phyloP scores from a whole-genome alignment of 2,888 invertebrate genomes.

The Drosophila melanosoma region DNA sequence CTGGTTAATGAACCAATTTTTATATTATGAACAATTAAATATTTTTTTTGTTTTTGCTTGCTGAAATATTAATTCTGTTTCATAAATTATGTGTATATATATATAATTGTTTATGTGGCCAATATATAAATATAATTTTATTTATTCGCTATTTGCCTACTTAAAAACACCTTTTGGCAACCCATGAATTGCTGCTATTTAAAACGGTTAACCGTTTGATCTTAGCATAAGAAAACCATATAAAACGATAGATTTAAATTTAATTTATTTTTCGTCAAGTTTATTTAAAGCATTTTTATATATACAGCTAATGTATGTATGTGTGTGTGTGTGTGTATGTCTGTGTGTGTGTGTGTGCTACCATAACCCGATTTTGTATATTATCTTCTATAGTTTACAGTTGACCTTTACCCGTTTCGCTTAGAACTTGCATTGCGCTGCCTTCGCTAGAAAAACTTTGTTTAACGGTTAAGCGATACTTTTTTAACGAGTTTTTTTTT shows the following conservation, averaged over 20 bases:
- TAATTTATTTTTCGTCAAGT: conserved; percentile 26
- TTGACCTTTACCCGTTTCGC: conserved; percentile 60
- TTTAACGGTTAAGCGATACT: conserved; percentile 47
- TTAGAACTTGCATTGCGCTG: conserved; percentile 32
- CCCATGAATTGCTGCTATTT: neutral
- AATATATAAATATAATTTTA: neutral
- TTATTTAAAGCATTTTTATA: conserved; percentile 67
- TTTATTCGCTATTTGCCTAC: neutral
- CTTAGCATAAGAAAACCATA: conserved; percentile 7
- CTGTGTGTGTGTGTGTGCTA: conserved; percentile 21
- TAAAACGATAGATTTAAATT: conserved; percentile 13
- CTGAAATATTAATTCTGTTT: neutral
- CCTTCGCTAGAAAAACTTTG: conserved; percentile 36
- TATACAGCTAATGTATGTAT: conserved; percentile 56
- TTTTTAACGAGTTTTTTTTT: conserved; percentile 14
- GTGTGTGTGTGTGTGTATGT: neutral
- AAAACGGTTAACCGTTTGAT: conserved; percentile 42
- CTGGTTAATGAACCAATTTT: neutral
- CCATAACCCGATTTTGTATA: conserved; percentile 56
- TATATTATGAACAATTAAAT: neutral
- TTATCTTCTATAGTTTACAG: conserved; percentile 38
- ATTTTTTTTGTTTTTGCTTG: neutral
- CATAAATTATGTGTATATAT: neutral
- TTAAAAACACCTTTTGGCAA: neutral
- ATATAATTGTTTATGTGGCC: neutral